Evolutionary conservation across 2,888 invertebrate genomes (phyloP).

Genomic region (Oscheius sp.): DNA sequence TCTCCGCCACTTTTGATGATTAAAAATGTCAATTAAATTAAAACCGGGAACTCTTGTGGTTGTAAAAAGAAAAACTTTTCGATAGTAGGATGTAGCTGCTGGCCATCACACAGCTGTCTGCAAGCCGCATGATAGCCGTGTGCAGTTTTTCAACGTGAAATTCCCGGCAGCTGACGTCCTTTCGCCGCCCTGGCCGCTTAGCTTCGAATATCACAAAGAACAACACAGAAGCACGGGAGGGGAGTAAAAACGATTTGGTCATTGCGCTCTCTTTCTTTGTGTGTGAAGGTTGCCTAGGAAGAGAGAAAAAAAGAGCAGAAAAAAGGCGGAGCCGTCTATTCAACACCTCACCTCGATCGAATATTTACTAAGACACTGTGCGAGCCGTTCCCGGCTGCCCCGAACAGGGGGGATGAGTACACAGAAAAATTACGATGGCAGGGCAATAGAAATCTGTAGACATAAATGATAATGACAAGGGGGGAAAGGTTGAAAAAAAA

Average conservation of each 20-base stretch:
- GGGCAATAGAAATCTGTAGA: background rate
- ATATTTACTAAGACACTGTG: slow-evolving; percentile 28
- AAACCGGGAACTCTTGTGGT: too few species aligned
- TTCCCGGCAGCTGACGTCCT: background rate
- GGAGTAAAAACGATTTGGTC: slow-evolving; percentile 17
- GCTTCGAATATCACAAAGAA: slow-evolving; percentile 24
- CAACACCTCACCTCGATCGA: slow-evolving; percentile 23
- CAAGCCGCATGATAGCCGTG: slow-evolving; percentile 16
- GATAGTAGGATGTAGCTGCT: too few species aligned
- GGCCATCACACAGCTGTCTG: slow-evolving; percentile 5
- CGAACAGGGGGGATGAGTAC: slow-evolving; percentile 12
- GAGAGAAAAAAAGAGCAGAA: slow-evolving; percentile 15
- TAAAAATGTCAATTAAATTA: too few species aligned
- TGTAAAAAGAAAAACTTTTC: too few species aligned
- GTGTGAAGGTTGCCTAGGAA: background rate
- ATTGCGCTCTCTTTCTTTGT: background rate
- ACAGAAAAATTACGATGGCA: slow-evolving; percentile 1
- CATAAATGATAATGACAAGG: background rate
- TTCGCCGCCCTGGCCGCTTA: background rate
- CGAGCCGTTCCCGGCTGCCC: slow-evolving; percentile 4
- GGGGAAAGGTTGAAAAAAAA: too few species aligned
- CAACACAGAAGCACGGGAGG: slow-evolving; percentile 24
- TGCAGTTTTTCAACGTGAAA: slow-evolving; percentile 30
- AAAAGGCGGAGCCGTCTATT: slow-evolving; percentile 11
- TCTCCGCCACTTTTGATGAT: too few species aligned